Evolutionary conservation across 1,140 invertebrate genomes (phyloP).

Genomic region (Cecropterus lyciades): DNA sequence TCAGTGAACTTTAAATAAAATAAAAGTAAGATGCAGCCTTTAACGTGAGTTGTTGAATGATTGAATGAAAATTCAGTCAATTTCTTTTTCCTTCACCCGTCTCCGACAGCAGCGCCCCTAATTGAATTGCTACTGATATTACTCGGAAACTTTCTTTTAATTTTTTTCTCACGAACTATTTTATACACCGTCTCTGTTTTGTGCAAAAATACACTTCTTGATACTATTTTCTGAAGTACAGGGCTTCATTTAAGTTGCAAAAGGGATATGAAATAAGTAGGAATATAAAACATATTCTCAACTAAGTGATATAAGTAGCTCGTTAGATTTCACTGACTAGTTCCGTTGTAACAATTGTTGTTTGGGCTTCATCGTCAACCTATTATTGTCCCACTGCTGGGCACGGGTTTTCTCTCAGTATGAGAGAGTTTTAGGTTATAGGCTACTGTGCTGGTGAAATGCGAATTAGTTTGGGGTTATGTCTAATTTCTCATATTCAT

Average conservation of each 20-base stretch:
- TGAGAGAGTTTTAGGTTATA: no score
- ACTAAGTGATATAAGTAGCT: no score
- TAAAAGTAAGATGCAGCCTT: neutral
- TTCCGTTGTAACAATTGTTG: no score
- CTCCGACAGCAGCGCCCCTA: conserved; percentile 3
- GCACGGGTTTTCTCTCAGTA: no score
- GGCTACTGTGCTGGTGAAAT: no score
- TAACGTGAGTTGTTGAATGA: conserved; percentile 5
- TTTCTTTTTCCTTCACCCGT: conserved; percentile 17
- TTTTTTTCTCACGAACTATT: conserved; percentile 14
- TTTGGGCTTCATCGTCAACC: no score
- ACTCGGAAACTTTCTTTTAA: conserved; percentile 9
- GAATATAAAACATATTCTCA: neutral
- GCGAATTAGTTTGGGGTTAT: no score
- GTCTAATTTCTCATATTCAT: no score
- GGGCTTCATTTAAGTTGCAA: neutral
- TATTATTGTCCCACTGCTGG: no score
- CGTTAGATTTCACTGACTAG: no score
- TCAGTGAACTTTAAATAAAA: neutral
- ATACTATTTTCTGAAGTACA: neutral
- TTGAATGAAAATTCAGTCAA: conserved; percentile 15
- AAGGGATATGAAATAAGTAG: neutral
- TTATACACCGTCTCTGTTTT: neutral
- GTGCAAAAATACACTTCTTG: neutral
- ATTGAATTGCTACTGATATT: conserved; percentile 22